These are phyloP conservation scores for Callipepla californica DNA, from an alignment of 2,113 vertebrate species.

Conservation along the genomic window DNA sequence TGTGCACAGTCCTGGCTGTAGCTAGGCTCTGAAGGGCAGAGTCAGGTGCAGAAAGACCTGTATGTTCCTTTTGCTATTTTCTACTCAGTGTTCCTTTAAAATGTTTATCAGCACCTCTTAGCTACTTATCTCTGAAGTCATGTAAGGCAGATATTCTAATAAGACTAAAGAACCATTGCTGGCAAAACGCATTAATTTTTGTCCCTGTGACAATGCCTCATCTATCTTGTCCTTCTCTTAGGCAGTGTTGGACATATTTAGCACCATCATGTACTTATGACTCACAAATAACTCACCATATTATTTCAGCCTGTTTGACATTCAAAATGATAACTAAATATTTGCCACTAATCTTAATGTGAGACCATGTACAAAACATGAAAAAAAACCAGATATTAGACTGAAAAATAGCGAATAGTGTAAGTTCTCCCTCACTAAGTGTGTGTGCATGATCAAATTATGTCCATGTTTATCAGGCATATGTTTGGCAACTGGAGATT, in stretches of 20 bases:
- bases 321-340: neutral
- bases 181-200: conserved; percentile 1
- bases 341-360: neutral
- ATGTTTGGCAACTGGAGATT: neutral
- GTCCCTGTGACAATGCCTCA: conserved; percentile 21
- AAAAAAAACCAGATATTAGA: neutral
- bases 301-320: conserved; percentile 34
- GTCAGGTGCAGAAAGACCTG: accelerated
- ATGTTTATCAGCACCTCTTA: neutral
- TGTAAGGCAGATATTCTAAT: neutral
- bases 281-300: conserved; percentile 27
- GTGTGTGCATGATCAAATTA: accelerated
- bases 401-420: accelerated
- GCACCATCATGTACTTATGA: conserved; percentile 17
- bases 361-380: neutral
- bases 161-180: neutral
- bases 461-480: accelerated
- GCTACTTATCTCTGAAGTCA: neutral
- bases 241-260: conserved; percentile 42
- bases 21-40: accelerated
- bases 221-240: conserved; percentile 12
- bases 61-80: neutral
- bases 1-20: neutral
- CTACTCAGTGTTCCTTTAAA: neutral
- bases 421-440: neutral